Conservation (phyloP, 2,113 vertebrate genomes). For the Podilymbus podiceps region DNA sequence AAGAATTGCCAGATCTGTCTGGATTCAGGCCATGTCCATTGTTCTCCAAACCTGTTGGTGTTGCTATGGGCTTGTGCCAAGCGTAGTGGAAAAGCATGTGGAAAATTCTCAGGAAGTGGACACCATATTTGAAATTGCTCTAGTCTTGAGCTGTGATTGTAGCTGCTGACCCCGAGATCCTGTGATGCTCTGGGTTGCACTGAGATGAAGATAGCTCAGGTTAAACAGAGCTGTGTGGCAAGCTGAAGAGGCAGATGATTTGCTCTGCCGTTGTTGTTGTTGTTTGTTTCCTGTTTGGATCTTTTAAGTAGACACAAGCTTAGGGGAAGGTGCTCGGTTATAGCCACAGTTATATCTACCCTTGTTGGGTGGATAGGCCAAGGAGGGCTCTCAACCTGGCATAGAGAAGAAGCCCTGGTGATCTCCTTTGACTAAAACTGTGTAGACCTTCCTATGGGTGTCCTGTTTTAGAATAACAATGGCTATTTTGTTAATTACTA, state of each 20-base stretch:
- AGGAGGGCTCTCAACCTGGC: too few relatives aligned
- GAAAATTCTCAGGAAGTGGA: not conserved
- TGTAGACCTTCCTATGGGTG: not conserved
- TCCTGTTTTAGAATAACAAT: not conserved
- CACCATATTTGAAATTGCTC: not conserved
- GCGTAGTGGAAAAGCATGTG: not conserved
- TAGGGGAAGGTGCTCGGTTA: not conserved
- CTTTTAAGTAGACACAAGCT: not conserved
- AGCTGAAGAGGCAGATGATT: not conserved
- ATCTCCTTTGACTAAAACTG: not conserved
- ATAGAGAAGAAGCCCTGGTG: too few relatives aligned
- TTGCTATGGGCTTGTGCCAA: not conserved
- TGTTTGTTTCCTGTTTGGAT: not conserved
- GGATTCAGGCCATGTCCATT: not conserved
- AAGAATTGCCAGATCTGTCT: not conserved
- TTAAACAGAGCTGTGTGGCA: not conserved
- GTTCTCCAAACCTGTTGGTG: not conserved
- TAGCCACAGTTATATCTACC: too few relatives aligned
- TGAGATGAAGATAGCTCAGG: not conserved
- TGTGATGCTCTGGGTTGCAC: not conserved
- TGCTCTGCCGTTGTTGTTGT: not conserved
- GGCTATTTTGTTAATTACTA: not conserved
- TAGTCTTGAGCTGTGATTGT: not conserved
- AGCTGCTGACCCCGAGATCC: not conserved
- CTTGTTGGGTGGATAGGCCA: not conserved